Percentiles rank a stretch among this genome's conserved stretches.
Conservation (phyloP, 2,113 vertebrate genomes). For the Scomber japonicus region DNA sequence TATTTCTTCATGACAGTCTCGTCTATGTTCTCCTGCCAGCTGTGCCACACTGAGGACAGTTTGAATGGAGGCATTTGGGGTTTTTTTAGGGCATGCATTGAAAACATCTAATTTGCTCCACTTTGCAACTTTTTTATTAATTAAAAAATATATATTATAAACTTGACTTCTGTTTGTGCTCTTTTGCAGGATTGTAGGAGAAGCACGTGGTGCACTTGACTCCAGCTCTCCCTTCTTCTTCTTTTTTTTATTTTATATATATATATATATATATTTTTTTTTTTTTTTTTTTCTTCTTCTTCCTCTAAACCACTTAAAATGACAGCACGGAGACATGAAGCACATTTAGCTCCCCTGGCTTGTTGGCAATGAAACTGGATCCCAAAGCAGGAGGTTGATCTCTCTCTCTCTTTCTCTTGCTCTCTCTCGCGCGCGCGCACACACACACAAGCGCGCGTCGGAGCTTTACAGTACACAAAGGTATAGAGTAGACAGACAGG, state of each 20-base stretch:
- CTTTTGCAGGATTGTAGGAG: not conserved
- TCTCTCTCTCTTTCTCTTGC: constrained; percentile 34
- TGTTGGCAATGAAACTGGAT: constrained; percentile 68
- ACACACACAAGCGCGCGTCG: not conserved
- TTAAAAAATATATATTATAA: too few relatives aligned
- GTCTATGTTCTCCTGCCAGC: too few relatives aligned
- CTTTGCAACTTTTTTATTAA: too few relatives aligned
- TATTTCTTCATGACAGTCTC: too few relatives aligned
- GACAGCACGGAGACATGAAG: constrained; percentile 26
- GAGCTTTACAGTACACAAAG: not conserved
- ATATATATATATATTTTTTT: not conserved
- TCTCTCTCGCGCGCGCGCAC: not conserved
- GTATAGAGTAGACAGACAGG: constrained; percentile 26
- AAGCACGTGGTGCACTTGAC: not conserved
- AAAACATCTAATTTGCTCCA: too few relatives aligned
- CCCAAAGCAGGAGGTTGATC: constrained; percentile 50
- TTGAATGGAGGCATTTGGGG: too few relatives aligned
- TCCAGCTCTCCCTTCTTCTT: not conserved
- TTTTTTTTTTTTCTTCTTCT: not conserved
- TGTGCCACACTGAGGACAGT: too few relatives aligned
- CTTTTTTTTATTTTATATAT: not conserved
- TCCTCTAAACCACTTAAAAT: constrained; percentile 7
- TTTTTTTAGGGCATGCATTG: too few relatives aligned
- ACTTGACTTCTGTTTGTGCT: not conserved
- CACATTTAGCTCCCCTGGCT: constrained; percentile 45